Evolutionary conservation across 2,797 vertebrate genomes (phyloP).

Genomic region (Gephyroberyx darwinii): DNA sequence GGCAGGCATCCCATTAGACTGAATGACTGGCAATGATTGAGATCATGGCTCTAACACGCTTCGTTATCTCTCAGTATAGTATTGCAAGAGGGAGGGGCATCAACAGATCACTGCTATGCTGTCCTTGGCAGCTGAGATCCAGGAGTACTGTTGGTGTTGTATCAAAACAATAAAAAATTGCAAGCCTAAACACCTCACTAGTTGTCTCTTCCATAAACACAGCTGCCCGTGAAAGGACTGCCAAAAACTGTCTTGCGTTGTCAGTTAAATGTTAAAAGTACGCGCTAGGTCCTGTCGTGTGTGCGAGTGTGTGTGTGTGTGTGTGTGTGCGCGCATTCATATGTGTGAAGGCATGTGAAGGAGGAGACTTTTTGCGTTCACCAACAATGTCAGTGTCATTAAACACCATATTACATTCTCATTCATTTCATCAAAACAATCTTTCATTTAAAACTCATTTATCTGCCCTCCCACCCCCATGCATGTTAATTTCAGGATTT

Average conservation of each 20-base stretch:
- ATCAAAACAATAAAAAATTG: slow-evolving; percentile 52
- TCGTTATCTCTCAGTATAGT: slow-evolving; percentile 59
- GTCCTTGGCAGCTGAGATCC: slow-evolving; percentile 45
- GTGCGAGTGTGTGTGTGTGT: slow-evolving; percentile 7
- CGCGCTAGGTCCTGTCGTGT: neutral
- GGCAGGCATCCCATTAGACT: slow-evolving; percentile 63
- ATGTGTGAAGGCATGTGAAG: too few species aligned
- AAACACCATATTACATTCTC: neutral
- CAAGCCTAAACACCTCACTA: slow-evolving; percentile 47
- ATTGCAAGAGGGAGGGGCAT: slow-evolving; percentile 53
- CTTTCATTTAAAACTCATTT: slow-evolving; percentile 54
- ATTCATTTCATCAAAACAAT: slow-evolving; percentile 20
- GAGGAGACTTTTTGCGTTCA: too few species aligned
- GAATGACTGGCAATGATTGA: slow-evolving; percentile 65
- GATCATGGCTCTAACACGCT: slow-evolving; percentile 59
- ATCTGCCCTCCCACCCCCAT: slow-evolving; percentile 16
- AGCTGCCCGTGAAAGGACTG: slow-evolving; percentile 38
- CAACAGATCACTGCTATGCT: slow-evolving; percentile 58
- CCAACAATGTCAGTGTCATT: too few species aligned
- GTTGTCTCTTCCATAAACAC: slow-evolving; percentile 56
- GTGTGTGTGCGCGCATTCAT: neutral
- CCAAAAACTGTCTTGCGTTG: slow-evolving; percentile 35
- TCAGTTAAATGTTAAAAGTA: slow-evolving; percentile 7
- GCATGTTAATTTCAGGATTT: slow-evolving; percentile 46
- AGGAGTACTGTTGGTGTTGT: slow-evolving; percentile 39